Conservation (phyloP, 2,797 vertebrate species). For the Alectoris magna region DNA sequence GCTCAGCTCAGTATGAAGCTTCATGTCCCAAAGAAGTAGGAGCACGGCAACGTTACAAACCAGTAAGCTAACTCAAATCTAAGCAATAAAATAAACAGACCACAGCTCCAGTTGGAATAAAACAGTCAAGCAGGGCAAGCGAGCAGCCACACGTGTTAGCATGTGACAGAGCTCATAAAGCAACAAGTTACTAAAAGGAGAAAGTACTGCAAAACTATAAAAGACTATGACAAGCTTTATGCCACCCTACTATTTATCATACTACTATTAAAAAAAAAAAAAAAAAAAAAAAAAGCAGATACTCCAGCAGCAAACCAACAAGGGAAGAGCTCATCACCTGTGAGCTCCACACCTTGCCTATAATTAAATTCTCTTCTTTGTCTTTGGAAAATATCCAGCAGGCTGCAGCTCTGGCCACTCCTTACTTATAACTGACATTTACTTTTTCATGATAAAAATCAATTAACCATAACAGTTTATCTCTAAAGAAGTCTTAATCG, state of each 20-base stretch:
- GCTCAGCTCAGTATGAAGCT: neutral
- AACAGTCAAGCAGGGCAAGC: neutral
- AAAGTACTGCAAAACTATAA: neutral
- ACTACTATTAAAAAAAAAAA: neutral
- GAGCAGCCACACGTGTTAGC: neutral
- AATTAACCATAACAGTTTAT: neutral
- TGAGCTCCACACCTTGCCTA: accelerated
- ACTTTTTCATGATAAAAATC: neutral
- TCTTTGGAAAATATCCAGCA: neutral
- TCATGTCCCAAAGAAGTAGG: neutral
- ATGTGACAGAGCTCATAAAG: neutral
- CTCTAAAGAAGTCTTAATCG: neutral
- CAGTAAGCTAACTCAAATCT: neutral
- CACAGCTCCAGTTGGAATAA: neutral
- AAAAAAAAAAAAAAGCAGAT: neutral
- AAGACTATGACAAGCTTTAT: conserved; percentile 1
- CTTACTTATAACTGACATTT: neutral
- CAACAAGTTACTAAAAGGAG: conserved; percentile 13
- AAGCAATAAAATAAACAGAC: neutral
- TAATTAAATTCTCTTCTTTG: neutral
- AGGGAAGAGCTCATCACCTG: accelerated
- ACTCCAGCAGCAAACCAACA: neutral
- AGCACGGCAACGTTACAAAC: neutral
- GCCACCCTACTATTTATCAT: conserved; percentile 5
- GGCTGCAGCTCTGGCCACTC: neutral